Evolutionary conservation across 2,888 invertebrate genomes (phyloP).

Genomic region (Cotesia congregata): DNA sequence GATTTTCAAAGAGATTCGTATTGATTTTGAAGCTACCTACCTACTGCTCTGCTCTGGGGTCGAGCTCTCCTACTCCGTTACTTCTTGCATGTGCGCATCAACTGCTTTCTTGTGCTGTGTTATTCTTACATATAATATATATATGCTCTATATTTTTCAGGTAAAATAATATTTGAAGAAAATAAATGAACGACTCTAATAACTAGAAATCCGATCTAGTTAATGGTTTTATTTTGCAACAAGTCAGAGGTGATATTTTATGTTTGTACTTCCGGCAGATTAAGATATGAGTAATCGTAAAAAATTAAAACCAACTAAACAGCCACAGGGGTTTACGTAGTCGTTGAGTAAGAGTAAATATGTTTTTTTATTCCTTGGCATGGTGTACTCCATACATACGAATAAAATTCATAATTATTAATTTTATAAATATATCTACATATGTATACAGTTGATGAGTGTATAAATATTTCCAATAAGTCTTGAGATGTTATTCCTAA

Average conservation of each 20-base stretch:
- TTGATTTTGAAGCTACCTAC: constrained; percentile 17
- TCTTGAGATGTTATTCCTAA: constrained; percentile 7
- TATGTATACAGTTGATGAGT: background rate
- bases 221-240: background rate
- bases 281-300: background rate
- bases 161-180: background rate
- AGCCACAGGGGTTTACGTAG: background rate
- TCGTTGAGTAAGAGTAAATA: background rate
- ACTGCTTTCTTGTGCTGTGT: background rate
- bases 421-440: background rate
- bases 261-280: background rate
- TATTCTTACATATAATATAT: background rate
- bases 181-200: background rate
- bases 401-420: background rate
- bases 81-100: constrained; percentile 35
- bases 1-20: constrained; percentile 21
- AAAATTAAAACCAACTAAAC: background rate
- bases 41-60: background rate
- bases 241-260: background rate
- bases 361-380: background rate
- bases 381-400: background rate
- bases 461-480: background rate
- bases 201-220: background rate
- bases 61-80: constrained; percentile 2
- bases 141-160: background rate